Evolutionary conservation across 2,797 vertebrate species (phyloP).

Genomic region (Pampus argenteus): DNA sequence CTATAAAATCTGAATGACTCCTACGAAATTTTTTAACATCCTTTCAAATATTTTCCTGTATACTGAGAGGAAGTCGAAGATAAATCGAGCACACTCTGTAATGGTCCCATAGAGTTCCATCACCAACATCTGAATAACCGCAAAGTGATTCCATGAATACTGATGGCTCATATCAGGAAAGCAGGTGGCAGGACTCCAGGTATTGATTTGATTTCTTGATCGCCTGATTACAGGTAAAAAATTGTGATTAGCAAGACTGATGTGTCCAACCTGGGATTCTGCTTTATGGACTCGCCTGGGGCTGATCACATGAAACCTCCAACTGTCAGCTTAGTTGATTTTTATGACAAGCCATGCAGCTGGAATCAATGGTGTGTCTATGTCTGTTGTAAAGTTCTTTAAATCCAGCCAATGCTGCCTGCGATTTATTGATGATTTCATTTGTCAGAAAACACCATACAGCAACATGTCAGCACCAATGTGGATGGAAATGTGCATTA

Average conservation of each 20-base stretch:
- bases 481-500: too few relatives aligned
- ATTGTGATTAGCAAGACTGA: constrained; percentile 21
- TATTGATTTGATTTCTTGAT: constrained; percentile 54
- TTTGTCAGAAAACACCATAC: neutral
- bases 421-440: constrained; percentile 4
- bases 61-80: neutral
- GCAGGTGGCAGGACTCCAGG: constrained; percentile 51
- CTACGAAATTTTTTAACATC: constrained; percentile 11
- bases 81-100: constrained; percentile 1
- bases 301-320: constrained; percentile 10
- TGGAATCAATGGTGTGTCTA: constrained; percentile 15
- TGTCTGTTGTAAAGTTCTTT: neutral
- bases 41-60: constrained; percentile 12
- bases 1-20: constrained; percentile 29
- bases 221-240: constrained; percentile 35
- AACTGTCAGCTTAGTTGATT: neutral
- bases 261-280: neutral
- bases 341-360: neutral
- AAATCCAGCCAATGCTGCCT: neutral
- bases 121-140: constrained; percentile 19
- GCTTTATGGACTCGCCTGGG: neutral
- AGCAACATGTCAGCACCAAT: neutral
- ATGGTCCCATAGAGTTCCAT: constrained; percentile 25
- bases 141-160: constrained; percentile 62
- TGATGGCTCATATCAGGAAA: constrained; percentile 57